A percentile compares a stretch with the other conserved stretches of the same genome.
phyloP scores from a whole-genome alignment of 92 coral and sea anemone genomes.

The Epizoanthus ramosus region DNA sequence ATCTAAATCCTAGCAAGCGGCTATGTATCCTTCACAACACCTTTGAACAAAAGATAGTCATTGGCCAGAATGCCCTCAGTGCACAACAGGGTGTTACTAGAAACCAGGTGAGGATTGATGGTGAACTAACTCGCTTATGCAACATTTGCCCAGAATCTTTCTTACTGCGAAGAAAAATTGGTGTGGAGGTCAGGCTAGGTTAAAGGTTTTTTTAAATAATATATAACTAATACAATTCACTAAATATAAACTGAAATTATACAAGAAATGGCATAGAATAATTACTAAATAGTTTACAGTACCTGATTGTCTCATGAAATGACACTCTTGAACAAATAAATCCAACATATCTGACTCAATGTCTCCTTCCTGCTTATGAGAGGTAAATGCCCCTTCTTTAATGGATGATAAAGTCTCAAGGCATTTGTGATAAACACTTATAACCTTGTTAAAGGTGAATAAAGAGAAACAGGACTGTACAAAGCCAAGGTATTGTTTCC shows the following conservation, averaged over 20 bases:
- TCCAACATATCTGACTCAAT: conserved; percentile 87
- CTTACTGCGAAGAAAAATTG: no score
- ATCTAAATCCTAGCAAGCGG: no score
- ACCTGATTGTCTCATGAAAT: conserved; percentile 94
- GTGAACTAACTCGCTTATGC: no score
- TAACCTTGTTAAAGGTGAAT: conserved; percentile 75
- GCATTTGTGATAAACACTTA: conserved; percentile 76
- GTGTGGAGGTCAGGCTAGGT: no score
- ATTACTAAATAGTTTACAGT: background rate
- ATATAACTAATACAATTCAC: no score
- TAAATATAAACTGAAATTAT: background rate
- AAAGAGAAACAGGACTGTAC: conserved; percentile 85
- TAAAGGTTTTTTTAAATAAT: no score
- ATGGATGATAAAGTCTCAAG: conserved; percentile 82
- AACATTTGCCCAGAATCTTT: no score
- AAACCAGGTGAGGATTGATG: no score
- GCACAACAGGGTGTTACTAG: no score
- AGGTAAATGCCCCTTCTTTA: conserved; percentile 84
- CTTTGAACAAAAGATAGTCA: no score
- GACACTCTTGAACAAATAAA: conserved; percentile 81
- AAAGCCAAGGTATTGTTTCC: conserved; percentile 86
- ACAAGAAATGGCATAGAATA: background rate
- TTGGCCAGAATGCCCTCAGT: no score
- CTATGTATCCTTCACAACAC: no score
- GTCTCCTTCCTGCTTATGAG: conserved; percentile 80